Evolutionary conservation across 2,113 vertebrate genomes (phyloP).

Genomic region (Halcyon senegalensis): DNA sequence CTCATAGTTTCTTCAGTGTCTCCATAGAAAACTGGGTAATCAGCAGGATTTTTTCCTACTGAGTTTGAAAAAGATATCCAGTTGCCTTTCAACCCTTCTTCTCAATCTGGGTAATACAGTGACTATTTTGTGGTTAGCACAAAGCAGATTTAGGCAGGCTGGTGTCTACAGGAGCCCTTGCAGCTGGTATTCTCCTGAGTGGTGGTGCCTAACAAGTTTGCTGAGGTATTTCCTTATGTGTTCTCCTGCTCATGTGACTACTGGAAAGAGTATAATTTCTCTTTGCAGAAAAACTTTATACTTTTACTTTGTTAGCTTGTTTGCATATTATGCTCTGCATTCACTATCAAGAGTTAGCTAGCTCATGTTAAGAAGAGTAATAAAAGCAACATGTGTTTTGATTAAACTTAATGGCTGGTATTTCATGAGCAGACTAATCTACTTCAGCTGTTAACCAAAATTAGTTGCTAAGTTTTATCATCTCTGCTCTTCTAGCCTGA

Average conservation of each 20-base stretch:
- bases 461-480: not conserved
- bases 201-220: not conserved
- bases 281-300: not conserved
- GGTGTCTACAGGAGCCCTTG: not conserved
- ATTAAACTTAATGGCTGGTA: not conserved
- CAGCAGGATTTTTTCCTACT: not conserved
- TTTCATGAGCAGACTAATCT: not conserved
- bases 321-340: not conserved
- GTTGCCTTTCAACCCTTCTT: not conserved
- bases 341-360: not conserved
- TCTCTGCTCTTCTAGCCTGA: not conserved
- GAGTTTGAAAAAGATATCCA: not conserved
- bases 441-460: not conserved
- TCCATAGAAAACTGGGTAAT: not conserved
- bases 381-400: not conserved
- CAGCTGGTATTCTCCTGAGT: not conserved
- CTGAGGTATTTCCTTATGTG: not conserved
- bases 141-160: not conserved
- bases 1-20: not conserved
- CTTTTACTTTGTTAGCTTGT: not conserved
- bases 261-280: not conserved
- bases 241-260: not conserved
- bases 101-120: not conserved
- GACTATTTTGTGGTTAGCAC: not conserved
- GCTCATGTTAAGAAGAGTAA: not conserved